These are phyloP conservation scores for Holothuria glaberrima DNA, from an alignment of 35 echinoderm and acorn worm genomes.

Conservation along the genomic window DNA sequence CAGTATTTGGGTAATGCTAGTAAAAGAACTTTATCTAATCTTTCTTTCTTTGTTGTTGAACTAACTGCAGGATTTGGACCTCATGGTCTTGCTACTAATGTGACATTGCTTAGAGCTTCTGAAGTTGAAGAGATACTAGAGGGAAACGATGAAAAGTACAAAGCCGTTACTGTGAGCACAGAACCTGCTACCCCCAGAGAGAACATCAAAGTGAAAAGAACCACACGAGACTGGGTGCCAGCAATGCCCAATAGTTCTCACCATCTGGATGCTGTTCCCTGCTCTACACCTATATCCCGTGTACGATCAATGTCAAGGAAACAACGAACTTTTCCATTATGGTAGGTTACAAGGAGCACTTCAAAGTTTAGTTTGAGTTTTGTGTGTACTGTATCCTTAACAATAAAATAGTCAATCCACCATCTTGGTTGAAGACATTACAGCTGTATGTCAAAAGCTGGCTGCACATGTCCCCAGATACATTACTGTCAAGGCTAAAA, in stretches of 20 bases:
- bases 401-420: too few relatives aligned
- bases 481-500: too few relatives aligned
- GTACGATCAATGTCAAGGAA: slow-evolving; percentile 74
- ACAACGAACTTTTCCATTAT: slow-evolving; percentile 96
- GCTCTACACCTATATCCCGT: slow-evolving; percentile 86
- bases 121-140: slow-evolving; percentile 96
- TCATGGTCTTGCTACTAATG: slow-evolving; percentile 95
- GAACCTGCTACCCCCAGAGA: slow-evolving; percentile 76
- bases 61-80: slow-evolving; percentile 88
- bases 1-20: too few relatives aligned
- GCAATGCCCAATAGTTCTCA: slow-evolving; percentile 96
- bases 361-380: too few relatives aligned
- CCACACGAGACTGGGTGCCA: slow-evolving; percentile 95
- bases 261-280: too few relatives aligned
- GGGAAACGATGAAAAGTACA: slow-evolving; percentile 94
- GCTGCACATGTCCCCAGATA: too few relatives aligned
- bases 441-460: too few relatives aligned
- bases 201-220: slow-evolving; percentile 85
- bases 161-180: slow-evolving; percentile 87
- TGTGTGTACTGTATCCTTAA: too few relatives aligned
- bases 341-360: slow-evolving; percentile 71
- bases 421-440: too few relatives aligned
- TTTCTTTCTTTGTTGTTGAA: too few relatives aligned
- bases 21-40: too few relatives aligned
- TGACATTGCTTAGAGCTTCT: slow-evolving; percentile 80